Conservation (phyloP, 2,113 vertebrate genomes). For the Dipodomys stephensi region DNA sequence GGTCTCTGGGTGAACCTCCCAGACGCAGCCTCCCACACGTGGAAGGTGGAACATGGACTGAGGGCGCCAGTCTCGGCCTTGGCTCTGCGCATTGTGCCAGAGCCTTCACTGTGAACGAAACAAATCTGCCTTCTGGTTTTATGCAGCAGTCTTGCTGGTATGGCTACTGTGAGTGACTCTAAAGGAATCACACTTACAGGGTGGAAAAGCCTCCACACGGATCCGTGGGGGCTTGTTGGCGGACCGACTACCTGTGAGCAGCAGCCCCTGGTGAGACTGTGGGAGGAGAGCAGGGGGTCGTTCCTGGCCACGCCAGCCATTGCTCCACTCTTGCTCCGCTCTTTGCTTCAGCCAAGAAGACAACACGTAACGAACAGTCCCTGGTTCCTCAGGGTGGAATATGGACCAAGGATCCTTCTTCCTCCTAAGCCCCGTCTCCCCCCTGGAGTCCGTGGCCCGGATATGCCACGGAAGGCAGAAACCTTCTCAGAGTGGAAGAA, state of each 20-base stretch:
- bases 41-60: fast-evolving
- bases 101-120: neutral
- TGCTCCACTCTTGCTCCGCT: neutral
- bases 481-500: neutral
- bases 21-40: too few species aligned
- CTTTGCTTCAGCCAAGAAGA: neutral
- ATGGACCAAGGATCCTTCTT: neutral
- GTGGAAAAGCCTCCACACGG: neutral
- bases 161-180: neutral
- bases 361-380: fast-evolving
- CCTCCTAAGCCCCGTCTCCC: neutral
- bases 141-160: neutral
- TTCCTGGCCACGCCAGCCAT: neutral
- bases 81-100: neutral
- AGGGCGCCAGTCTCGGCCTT: neutral
- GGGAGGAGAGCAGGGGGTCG: neutral
- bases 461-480: neutral
- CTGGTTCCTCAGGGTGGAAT: neutral
- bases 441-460: neutral
- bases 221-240: neutral
- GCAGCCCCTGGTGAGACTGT: fast-evolving
- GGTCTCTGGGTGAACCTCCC: neutral
- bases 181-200: neutral
- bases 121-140: neutral
- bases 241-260: too few species aligned